Evolutionary conservation across 30 jellyfish, hydroid and myxozoan genomes (phyloP).

Genomic region (Hydractinia echinata): DNA sequence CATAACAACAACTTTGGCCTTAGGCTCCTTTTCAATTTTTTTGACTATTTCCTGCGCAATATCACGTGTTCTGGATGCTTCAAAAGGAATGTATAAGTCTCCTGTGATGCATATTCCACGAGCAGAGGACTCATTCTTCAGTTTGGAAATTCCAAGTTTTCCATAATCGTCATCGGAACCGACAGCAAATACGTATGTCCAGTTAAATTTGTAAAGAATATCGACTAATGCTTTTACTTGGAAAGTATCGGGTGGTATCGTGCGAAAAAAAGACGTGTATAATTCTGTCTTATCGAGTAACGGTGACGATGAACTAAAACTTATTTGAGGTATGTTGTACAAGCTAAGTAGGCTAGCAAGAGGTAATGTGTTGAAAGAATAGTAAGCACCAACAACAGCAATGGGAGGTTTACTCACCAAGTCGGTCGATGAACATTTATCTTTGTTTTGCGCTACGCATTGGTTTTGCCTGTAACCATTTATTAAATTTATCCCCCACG

Average conservation of each 20-base stretch:
- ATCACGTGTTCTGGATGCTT: neutral
- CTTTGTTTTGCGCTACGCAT: constrained; percentile 55
- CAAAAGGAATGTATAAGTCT: constrained; percentile 64
- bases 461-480: constrained; percentile 56
- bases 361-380: constrained; percentile 59
- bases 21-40: constrained; percentile 32
- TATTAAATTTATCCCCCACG: constrained; percentile 74
- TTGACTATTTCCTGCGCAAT: constrained; percentile 26
- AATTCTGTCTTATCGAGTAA: constrained; percentile 51
- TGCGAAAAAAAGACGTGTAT: constrained; percentile 73
- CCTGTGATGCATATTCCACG: constrained; percentile 71
- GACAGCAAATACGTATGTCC: constrained; percentile 76
- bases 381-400: constrained; percentile 80
- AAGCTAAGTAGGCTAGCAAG: constrained; percentile 76
- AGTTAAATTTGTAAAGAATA: constrained; percentile 47
- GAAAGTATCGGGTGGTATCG: constrained; percentile 76
- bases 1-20: constrained; percentile 63
- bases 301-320: constrained; percentile 80
- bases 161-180: constrained; percentile 97
- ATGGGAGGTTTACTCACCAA: constrained; percentile 8
- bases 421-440: constrained; percentile 35
- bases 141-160: constrained; percentile 52
- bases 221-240: constrained; percentile 76
- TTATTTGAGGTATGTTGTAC: constrained; percentile 67
- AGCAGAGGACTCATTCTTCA: constrained; percentile 51